These are phyloP conservation scores for Chaenodraco wilsoni DNA, from an alignment of 2,797 vertebrate species.

Conservation along the genomic window DNA sequence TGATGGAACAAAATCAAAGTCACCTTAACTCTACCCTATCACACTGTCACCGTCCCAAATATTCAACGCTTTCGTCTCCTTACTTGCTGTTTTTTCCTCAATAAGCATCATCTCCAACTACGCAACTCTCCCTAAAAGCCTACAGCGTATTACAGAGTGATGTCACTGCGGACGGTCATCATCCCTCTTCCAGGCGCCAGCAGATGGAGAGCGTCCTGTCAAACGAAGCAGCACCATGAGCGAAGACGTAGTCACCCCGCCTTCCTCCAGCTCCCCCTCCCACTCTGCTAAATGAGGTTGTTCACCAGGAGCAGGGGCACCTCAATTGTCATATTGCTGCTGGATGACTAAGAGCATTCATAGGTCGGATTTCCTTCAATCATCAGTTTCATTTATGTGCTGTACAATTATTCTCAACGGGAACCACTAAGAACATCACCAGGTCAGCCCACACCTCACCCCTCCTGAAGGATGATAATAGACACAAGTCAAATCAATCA, in stretches of 20 bases:
- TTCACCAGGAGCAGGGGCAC: background rate
- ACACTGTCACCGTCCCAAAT: conserved; percentile 1
- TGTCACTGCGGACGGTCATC: conserved; percentile 61
- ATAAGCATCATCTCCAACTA: conserved; percentile 21
- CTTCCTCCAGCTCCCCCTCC: conserved; percentile 15
- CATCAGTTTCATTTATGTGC: background rate
- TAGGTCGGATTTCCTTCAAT: background rate
- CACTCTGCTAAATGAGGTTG: background rate
- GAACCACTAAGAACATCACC: conserved; percentile 13
- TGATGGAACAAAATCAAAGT: background rate
- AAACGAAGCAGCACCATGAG: conserved; percentile 59
- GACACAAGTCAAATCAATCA: conserved; percentile 1
- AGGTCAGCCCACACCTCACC: background rate
- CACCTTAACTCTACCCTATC: background rate
- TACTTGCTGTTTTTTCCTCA: conserved; percentile 6
- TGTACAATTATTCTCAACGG: background rate
- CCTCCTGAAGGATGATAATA: background rate
- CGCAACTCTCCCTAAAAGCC: conserved; percentile 48
- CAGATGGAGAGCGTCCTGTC: conserved; percentile 58
- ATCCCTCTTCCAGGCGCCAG: conserved; percentile 63
- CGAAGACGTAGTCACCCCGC: conserved; percentile 34
- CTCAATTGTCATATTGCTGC: background rate
- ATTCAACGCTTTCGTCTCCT: conserved; percentile 1
- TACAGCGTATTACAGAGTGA: conserved; percentile 58
- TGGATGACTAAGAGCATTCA: conserved; percentile 13